Evolutionary conservation across 2,113 vertebrate genomes (phyloP), one percentile per base, ranked within the genome.

Genomic region (Manacus vitellinus): DNA sequence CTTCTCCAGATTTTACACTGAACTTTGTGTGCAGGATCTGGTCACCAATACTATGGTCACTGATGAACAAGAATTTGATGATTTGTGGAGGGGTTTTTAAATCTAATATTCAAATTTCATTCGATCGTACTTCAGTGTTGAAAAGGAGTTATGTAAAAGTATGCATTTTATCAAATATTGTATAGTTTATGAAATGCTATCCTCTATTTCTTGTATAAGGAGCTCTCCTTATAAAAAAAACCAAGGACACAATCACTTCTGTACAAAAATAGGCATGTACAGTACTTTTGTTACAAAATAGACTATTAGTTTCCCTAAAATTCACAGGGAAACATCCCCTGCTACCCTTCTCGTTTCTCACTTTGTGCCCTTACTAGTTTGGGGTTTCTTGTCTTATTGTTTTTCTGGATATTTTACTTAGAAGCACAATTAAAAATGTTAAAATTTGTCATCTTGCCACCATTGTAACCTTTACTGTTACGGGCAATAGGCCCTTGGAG

Each of bases 41-140:
- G 43, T 37, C 37, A 37, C 37, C 37, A 58, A 2, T 56, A 14
- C 14, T 39, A 0, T 35, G 21, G 37, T 44, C 0, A 0, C 14
- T 70, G 49, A 87, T 43, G 25, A 76, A 30, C 30, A 80, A 39
- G 35, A 80, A 49, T 24, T 72, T 28, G 27, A 63, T 56, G 51
- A 27, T 87, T 92, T 85, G 6, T 74, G 47, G 49, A 77, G 77
- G 44, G 9, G 11, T 14, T 92, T 66, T 74, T 10, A 18, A 22
- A 78, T 82, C 14, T 47, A 78, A 25, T 63, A 75, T 75, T 37
- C 8, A 51, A 43, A 66, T 91, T 70, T 78, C 7, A 47, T 72
- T 77, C 71, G 52, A 14, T 51, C 1, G 1, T 44, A 56, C 9
- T 70, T 91, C 23, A 84, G 10, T 85, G 49, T 16, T 73, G 54